Evolutionary conservation across 2,888 invertebrate genomes (phyloP).

Genomic region (Siphlonurus alternatus): DNA sequence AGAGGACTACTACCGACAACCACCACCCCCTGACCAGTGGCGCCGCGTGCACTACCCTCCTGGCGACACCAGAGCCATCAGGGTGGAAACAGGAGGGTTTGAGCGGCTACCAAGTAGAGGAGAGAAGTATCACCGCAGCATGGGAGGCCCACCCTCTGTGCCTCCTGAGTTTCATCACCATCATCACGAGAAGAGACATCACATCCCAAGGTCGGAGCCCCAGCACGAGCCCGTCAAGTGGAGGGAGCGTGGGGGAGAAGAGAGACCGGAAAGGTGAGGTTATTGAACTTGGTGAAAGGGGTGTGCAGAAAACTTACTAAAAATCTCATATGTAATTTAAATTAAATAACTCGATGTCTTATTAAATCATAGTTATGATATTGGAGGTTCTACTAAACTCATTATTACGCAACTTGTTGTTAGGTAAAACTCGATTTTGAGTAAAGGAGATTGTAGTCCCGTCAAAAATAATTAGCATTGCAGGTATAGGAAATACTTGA

Average conservation of each 20-base stretch:
- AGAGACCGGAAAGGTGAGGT: neutral
- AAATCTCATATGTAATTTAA: too few relatives aligned
- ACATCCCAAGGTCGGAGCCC: neutral
- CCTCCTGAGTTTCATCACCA: neutral
- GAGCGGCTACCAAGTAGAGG: slow-evolving; percentile 18
- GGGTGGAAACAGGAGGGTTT: slow-evolving; percentile 22
- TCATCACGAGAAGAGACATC: neutral
- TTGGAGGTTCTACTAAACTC: too few relatives aligned
- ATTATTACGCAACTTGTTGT: too few relatives aligned
- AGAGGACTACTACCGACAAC: slow-evolving; percentile 24
- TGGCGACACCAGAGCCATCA: slow-evolving; percentile 10
- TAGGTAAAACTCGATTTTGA: too few relatives aligned
- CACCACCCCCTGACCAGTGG: slow-evolving; percentile 12
- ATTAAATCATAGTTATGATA: too few relatives aligned
- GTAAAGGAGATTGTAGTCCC: too few relatives aligned
- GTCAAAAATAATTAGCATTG: too few relatives aligned
- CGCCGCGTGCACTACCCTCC: slow-evolving; percentile 25
- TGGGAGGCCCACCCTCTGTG: too few relatives aligned
- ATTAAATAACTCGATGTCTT: too few relatives aligned
- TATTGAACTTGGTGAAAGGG: too few relatives aligned
- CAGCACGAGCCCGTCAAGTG: neutral
- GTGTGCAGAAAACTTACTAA: too few relatives aligned
- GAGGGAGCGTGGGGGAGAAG: neutral
- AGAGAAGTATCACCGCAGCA: neutral
- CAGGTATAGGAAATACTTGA: too few relatives aligned